Base-by-base conservation (phyloP, 2,888 invertebrate species). In the Phania funesta region DNA sequence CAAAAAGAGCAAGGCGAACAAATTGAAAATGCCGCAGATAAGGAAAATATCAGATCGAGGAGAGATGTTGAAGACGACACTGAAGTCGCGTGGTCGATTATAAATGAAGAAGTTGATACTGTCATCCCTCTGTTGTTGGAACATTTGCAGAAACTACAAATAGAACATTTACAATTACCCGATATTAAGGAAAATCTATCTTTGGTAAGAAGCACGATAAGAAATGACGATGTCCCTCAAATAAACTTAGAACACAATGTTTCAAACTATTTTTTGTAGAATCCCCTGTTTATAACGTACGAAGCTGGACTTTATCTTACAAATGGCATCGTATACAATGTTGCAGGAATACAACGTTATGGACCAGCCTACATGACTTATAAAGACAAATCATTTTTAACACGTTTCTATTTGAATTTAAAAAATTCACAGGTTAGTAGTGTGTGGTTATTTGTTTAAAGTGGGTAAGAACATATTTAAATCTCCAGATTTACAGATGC, bases 351-450 rank as follows among this genome's bases (percentile, higher is more conserved):
- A 41, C 79, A 86, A 18, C 86, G 91, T 48, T 80, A 87, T 83
- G 88, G 88, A 9, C 86, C 89, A 73, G 89, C 91, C 13, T 87
- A 86, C 65, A 91, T 91, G 91, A 90, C 91, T 35, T 90, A 91
- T 80, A 83, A 86, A 35, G 87, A 89, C 71, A 90, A 89, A 86
- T 88, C 89, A 41, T 91, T 91, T 77, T 60, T 89, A 35, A 87
- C 88, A 68, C 85, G 86, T 65, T 88, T 90, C 80, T 88, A 89
- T 84, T 82, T 91, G 71, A 86, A 86, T 79, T 89, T 91, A 71
- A 87, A 86, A 74, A 88, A 85, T 44, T 85, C 90, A 58, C 88
- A 90, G 87, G 91, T 90, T 81, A 84, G 88, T 58, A 4, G n/a
- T 7, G 6, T 4, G 9, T n/a, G 2, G 13, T 11, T 0, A 41